Evolutionary conservation across 2,797 vertebrate species (phyloP).

Genomic region (Gallirallus australis): DNA sequence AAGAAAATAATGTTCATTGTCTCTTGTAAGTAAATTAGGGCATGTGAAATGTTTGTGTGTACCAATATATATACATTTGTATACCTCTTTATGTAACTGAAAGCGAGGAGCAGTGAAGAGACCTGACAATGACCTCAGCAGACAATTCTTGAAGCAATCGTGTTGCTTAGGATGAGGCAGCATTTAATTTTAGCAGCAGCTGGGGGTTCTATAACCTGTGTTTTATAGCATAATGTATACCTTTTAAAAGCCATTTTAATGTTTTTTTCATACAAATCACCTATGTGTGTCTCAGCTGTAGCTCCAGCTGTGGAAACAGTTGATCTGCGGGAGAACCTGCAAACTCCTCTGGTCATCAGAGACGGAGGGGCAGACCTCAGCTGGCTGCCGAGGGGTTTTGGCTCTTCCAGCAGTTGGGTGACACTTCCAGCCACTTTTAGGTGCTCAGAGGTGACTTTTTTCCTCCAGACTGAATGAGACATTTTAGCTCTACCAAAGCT

Average conservation of each 20-base stretch:
- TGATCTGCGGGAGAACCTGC: not conserved
- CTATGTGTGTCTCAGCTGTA: not conserved
- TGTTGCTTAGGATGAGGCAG: not conserved
- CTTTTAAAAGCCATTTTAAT: not conserved
- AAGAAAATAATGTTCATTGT: not conserved
- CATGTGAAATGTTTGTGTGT: not conserved
- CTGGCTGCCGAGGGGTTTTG: accelerated
- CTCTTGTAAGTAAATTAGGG: not conserved
- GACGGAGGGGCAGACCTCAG: not conserved
- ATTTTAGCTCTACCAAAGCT: not conserved
- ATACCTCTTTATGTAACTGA: not conserved
- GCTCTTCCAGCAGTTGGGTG: not conserved
- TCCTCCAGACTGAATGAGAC: not conserved
- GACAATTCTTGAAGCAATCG: not conserved
- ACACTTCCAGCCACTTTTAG: not conserved
- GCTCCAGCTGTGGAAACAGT: not conserved
- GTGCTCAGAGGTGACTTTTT: not conserved
- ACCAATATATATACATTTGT: not conserved
- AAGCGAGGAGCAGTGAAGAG: not conserved
- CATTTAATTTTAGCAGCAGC: not conserved
- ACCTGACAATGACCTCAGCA: not conserved
- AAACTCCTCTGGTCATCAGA: not conserved
- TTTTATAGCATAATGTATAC: not conserved
- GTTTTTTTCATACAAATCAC: not conserved
- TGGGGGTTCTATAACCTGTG: not conserved